These are phyloP conservation scores for Gambusia yucatana DNA, from an alignment of 2,797 vertebrate species.

Conservation along the genomic window DNA sequence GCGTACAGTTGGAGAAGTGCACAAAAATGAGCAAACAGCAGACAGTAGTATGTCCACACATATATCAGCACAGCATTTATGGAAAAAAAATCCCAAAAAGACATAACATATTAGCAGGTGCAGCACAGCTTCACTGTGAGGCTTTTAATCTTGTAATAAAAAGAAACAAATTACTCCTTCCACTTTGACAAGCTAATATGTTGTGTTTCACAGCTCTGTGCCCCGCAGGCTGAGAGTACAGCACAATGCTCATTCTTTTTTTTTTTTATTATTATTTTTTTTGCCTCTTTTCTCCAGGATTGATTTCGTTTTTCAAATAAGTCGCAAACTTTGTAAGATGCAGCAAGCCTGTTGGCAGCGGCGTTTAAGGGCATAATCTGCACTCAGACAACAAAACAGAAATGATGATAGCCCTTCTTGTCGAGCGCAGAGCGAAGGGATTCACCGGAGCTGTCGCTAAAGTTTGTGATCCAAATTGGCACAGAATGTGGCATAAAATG, in stretches of 20 bases:
- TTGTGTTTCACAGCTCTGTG: constrained; percentile 50
- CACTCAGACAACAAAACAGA: constrained; percentile 20
- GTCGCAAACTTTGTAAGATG: constrained; percentile 38
- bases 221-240: constrained; percentile 45
- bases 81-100: not conserved
- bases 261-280: too few species aligned
- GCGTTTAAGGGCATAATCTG: constrained; percentile 52
- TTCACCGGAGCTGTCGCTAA: constrained; percentile 8
- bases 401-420: constrained; percentile 31
- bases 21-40: constrained; percentile 10
- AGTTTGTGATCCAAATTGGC: constrained; percentile 32
- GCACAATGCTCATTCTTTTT: constrained; percentile 18
- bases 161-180: constrained; percentile 63
- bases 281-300: constrained; percentile 27
- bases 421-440: constrained; percentile 18
- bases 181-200: constrained; percentile 63
- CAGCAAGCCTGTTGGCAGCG: constrained; percentile 31
- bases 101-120: not conserved
- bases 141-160: constrained; percentile 60
- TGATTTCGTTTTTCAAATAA: constrained; percentile 36
- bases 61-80: constrained; percentile 7
- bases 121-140: constrained; percentile 13
- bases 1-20: constrained; percentile 12
- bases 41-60: constrained; percentile 1
- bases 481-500: constrained; percentile 11